Evolutionary conservation across 2,797 vertebrate genomes (phyloP).

Genomic region (Adrianichthys oophorus): DNA sequence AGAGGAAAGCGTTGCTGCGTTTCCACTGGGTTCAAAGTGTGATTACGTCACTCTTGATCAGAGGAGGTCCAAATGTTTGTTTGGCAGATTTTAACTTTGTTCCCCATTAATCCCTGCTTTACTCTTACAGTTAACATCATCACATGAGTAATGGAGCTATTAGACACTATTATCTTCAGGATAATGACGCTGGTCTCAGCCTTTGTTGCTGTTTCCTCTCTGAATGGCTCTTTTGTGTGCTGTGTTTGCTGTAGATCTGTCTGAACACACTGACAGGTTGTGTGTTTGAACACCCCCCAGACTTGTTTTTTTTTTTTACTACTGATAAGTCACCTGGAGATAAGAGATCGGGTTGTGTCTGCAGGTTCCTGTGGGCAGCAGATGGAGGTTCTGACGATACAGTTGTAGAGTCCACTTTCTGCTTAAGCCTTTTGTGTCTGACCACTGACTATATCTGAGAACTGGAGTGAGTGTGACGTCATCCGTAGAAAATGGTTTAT

Average conservation of each 20-base stretch:
- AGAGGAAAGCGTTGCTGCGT: constrained; percentile 22
- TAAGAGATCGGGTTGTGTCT: constrained; percentile 36
- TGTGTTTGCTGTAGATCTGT: constrained; percentile 28
- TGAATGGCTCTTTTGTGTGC: constrained; percentile 48
- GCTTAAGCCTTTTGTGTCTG: too few species aligned
- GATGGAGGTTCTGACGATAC: neutral
- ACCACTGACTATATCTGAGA: too few species aligned
- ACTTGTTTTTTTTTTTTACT: constrained; percentile 32
- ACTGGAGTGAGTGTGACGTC: too few species aligned
- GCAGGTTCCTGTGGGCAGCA: constrained; percentile 8
- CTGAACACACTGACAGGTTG: constrained; percentile 18
- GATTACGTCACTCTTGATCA: neutral
- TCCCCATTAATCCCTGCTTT: constrained; percentile 4
- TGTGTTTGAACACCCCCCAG: constrained; percentile 45
- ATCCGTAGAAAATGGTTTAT: too few species aligned
- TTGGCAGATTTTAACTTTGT: constrained; percentile 7
- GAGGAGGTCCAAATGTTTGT: constrained; percentile 4
- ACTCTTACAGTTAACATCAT: neutral
- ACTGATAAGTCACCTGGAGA: constrained; percentile 46
- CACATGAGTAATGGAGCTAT: neutral
- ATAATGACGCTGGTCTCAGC: constrained; percentile 2
- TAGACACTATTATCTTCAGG: constrained; percentile 4
- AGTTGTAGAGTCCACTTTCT: too few species aligned
- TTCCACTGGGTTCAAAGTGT: neutral
- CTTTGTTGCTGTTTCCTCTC: constrained; percentile 17